Percentiles rank a stretch among this genome's conserved stretches.
Evolutionary conservation across 2,797 vertebrate species (phyloP).

Genomic region (Gallinago solitaria): DNA sequence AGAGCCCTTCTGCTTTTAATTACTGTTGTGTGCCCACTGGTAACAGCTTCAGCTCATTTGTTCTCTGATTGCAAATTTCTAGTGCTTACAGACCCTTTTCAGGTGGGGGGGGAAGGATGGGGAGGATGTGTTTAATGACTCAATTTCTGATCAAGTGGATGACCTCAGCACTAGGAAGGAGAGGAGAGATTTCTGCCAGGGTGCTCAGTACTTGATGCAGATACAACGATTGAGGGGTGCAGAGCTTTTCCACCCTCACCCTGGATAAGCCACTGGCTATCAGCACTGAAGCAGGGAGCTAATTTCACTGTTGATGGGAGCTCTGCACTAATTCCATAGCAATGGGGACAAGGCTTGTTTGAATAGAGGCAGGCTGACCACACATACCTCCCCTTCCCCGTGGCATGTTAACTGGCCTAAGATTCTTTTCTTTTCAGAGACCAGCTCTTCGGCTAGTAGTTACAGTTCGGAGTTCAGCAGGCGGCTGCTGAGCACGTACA

Average conservation of each 20-base stretch:
- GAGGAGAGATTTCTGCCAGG: not conserved
- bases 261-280: not conserved
- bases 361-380: not conserved
- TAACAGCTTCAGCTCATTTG: slow-evolving; percentile 3
- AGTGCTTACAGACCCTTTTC: not conserved
- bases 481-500: slow-evolving; percentile 92
- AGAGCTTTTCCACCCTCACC: not conserved
- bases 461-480: slow-evolving; percentile 95
- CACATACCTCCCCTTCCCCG: not conserved
- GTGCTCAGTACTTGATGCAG: not conserved
- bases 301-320: not conserved
- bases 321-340: slow-evolving; percentile 10
- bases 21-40: not conserved
- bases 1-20: slow-evolving; percentile 11
- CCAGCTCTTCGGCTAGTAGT: slow-evolving; percentile 89
- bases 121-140: not conserved
- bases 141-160: not conserved
- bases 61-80: not conserved
- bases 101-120: not conserved
- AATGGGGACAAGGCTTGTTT: not conserved
- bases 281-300: not conserved
- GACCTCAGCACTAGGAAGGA: not conserved
- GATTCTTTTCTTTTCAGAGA: slow-evolving; percentile 81
- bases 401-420: not conserved
- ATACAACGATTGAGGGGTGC: not conserved